Percentiles rank a stretch among this genome's conserved stretches.
Conservation (phyloP, 2,113 vertebrate genomes). For the Euleptes europaea region DNA sequence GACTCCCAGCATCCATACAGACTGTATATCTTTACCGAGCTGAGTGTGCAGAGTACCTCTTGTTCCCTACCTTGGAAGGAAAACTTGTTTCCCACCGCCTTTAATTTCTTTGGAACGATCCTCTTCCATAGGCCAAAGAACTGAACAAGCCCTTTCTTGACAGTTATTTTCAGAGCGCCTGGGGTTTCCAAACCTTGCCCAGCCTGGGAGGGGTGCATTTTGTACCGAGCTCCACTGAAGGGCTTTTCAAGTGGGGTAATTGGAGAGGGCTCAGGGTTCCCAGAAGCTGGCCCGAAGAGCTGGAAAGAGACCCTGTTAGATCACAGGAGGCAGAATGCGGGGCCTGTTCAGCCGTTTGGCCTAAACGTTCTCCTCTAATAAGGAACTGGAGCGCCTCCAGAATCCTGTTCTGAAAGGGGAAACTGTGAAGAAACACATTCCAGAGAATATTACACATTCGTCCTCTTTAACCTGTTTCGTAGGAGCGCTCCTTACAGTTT, state of each 20-base stretch:
- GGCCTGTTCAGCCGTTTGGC: conserved; percentile 21
- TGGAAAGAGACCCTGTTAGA: neutral
- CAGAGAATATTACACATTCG: neutral
- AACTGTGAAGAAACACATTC: neutral
- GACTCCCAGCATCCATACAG: too few species aligned
- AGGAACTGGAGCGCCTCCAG: neutral
- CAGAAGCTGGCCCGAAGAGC: neutral
- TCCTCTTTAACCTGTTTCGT: neutral
- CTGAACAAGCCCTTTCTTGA: neutral
- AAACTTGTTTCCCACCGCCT: rapidly evolving
- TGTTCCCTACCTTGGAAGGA: neutral
- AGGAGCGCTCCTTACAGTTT: neutral
- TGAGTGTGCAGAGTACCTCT: neutral
- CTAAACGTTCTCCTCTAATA: neutral
- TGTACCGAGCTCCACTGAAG: conserved; percentile 8
- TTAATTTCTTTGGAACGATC: neutral
- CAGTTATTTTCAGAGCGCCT: neutral
- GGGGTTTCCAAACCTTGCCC: neutral
- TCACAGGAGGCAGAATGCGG: conserved; percentile 2
- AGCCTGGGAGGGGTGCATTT: neutral
- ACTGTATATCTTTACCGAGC: neutral
- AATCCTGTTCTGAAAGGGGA: neutral
- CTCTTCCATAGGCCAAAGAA: rapidly evolving
- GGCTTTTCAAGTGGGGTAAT: conserved; percentile 39
- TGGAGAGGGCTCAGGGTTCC: conserved; percentile 23